Conservation (phyloP, 1,140 invertebrate species). For the Heliothis virescens region DNA sequence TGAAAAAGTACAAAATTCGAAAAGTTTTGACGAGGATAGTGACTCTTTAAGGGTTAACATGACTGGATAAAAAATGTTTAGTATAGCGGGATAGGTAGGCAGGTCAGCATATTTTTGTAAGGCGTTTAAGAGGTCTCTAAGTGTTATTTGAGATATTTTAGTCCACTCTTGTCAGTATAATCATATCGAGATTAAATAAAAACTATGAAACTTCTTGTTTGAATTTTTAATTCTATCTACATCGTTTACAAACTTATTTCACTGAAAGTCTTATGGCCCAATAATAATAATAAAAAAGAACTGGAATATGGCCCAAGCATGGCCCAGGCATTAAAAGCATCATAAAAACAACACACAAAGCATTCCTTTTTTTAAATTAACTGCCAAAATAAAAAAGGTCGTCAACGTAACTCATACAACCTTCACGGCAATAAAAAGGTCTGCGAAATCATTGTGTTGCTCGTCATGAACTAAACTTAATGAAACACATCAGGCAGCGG, state of each 20-base stretch:
- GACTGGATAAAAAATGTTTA: no score
- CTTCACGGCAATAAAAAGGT: slow-evolving; percentile 26
- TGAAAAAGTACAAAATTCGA: neutral
- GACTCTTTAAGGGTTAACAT: neutral
- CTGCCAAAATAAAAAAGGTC: slow-evolving; percentile 13
- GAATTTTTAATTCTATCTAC: no score
- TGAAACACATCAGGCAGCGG: slow-evolving; percentile 50
- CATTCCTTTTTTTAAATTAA: neutral
- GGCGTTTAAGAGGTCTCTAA: neutral
- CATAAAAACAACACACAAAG: neutral
- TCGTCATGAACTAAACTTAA: slow-evolving; percentile 47
- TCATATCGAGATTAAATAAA: no score
- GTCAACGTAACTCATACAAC: slow-evolving; percentile 7
- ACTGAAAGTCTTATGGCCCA: no score
- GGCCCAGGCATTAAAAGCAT: no score
- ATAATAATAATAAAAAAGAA: no score
- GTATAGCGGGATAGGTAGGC: neutral
- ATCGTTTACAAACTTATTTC: no score
- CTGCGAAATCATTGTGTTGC: slow-evolving; percentile 51
- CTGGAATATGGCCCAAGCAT: no score
- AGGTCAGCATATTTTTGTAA: neutral
- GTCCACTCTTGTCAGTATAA: no score
- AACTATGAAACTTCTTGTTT: no score
- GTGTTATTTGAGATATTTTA: no score
- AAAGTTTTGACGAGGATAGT: slow-evolving; percentile 23